Evolutionary conservation across 2,797 vertebrate species (phyloP).

Genomic region (Poeciliopsis paucimaculata): DNA sequence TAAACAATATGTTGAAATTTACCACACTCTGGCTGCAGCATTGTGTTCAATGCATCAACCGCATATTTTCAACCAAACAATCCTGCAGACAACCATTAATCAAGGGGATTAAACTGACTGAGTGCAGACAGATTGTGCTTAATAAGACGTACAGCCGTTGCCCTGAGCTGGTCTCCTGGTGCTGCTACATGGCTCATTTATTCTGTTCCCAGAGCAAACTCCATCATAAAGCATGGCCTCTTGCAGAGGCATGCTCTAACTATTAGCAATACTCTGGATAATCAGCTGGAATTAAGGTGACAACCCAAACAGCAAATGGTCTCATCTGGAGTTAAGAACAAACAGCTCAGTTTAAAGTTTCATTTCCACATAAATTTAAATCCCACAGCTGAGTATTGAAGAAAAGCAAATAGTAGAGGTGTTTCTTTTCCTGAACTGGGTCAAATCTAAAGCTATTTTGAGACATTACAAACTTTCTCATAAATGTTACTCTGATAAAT

Average conservation of each 20-base stretch:
- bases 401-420: not conserved
- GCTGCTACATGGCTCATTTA: conserved; percentile 70
- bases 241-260: conserved; percentile 66
- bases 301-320: conserved; percentile 43
- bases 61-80: conserved; percentile 29
- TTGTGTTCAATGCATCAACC: not conserved
- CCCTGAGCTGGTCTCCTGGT: conserved; percentile 55
- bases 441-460: not conserved
- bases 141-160: conserved; percentile 57
- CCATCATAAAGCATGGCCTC: conserved; percentile 66
- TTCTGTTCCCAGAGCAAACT: conserved; percentile 65
- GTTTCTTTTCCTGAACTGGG: not conserved
- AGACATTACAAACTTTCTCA: not conserved
- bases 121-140: conserved; percentile 49
- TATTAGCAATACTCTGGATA: conserved; percentile 56
- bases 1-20: conserved; percentile 38
- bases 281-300: conserved; percentile 60
- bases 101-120: conserved; percentile 60
- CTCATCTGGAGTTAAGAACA: conserved; percentile 25
- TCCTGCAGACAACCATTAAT: conserved; percentile 52
- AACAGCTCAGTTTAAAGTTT: conserved; percentile 3
- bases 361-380: not conserved
- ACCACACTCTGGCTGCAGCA: conserved; percentile 5
- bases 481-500: not conserved
- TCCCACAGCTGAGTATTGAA: not conserved